Evolutionary conservation across 1,140 invertebrate genomes (phyloP).

Genomic region (Sitophilus oryzae): DNA sequence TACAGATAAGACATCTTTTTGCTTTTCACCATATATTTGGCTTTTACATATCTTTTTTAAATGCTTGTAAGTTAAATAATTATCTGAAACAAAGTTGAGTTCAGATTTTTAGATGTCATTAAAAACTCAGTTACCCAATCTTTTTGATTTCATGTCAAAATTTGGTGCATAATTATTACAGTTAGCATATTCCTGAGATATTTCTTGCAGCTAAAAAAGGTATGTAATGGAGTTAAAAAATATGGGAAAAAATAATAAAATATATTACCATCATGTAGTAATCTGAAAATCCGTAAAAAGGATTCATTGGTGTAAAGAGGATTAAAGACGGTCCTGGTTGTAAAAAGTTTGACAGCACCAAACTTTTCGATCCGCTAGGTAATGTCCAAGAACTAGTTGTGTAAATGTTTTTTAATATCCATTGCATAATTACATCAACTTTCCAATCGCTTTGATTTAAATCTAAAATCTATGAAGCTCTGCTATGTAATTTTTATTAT

Average conservation of each 20-base stretch:
- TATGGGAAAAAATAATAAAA: conserved; percentile 3
- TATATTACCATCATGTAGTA: conserved; percentile 59
- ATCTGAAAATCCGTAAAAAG: conserved; percentile 52
- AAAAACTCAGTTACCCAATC: conserved; percentile 33
- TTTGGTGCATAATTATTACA: conserved; percentile 47
- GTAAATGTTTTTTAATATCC: conserved; percentile 54
- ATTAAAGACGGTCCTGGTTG: conserved; percentile 61
- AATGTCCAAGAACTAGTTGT: conserved; percentile 56
- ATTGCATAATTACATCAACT: conserved; percentile 49
- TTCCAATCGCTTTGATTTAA: conserved; percentile 39
- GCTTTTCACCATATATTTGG: conserved; percentile 5
- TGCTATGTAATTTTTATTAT: neutral
- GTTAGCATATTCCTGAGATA: conserved; percentile 61
- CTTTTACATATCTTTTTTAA: conserved; percentile 14
- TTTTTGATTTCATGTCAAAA: conserved; percentile 35
- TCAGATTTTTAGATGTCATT: too few species aligned
- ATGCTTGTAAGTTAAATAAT: conserved; percentile 14
- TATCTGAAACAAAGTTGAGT: conserved; percentile 18
- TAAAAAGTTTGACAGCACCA: conserved; percentile 55
- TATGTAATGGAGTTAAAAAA: neutral
- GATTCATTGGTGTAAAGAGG: conserved; percentile 67
- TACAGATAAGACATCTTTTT: conserved; percentile 9
- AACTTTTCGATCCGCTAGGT: conserved; percentile 59
- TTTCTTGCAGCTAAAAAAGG: conserved; percentile 54
- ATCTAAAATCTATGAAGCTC: conserved; percentile 11